Evolutionary conservation across 2,113 vertebrate species (phyloP), one percentile per base, ranked within the genome.

Genomic region (Tragelaphus imberbis): DNA sequence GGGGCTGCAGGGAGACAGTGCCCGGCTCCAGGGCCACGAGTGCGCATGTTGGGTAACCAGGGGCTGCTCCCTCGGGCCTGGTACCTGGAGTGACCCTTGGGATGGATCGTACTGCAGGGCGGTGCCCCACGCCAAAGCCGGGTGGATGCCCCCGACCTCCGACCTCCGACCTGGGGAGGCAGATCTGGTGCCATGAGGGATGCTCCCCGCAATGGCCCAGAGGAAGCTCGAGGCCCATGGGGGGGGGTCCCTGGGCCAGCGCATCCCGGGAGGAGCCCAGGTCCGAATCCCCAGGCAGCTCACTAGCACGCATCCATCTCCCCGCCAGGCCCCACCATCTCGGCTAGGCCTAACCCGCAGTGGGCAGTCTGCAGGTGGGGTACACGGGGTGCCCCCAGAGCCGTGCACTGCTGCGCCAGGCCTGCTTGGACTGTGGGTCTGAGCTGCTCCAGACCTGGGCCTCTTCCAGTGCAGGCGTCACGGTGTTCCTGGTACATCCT

Each of bases 201-300:
- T 98, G 98, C 99, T 99, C 98, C 96, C 98, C 99, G 98, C 99
- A 99, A 99, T 99, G 98, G 98, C 99, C 98, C 97, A 97, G 99
- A 98, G 99, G 99, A 98, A 98, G 99, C 99, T 99, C 98, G 97
- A 97, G 98, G 98, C 98, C 97, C 98, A 0, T 97, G 96, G 89
- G 97, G 96, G 89, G 97, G 84, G 97, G 96, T 97, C 84, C 98
- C 77, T 97, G 86, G 97, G 98, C 98, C 98, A 98, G 98, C 98
- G 97, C 98, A 98, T 99, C 99, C 98, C 98, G 95, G 88, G 96
- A 88, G 98, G 98, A 97, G 97, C 95, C 55, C 91, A 98, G 98
- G 98, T 98, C 91, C 92, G 84, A 97, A 98, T 99, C 98, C 98
- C 91, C 86, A 94, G 96, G 98, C 98, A 95, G 96, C 92, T n/a